Base-by-base conservation (phyloP, 2,888 invertebrate species). In the Anoplius nigerrimus region DNA sequence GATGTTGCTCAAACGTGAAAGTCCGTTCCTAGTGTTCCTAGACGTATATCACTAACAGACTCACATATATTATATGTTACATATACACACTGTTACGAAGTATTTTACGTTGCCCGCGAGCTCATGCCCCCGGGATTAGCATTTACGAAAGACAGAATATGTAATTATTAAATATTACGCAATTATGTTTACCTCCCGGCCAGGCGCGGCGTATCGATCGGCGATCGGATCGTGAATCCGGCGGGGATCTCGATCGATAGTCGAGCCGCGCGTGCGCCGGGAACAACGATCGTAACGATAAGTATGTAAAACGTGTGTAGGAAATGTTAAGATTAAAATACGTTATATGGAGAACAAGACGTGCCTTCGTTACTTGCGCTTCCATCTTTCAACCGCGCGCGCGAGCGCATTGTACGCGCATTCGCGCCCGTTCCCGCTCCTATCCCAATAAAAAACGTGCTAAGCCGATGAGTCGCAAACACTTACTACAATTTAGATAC, bases 11-110 rank as follows among this genome's bases (percentile, higher is more conserved):
- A 78, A 77, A 72, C 24, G 62, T 53, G 63, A n/a, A 72, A 74
- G 72, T 75, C 56, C 70, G 75, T 78, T 77, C 69, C 77, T 77
- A 77, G 46, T 72, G 70, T 77, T 75, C 71, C 75, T 76, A 70
- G 61, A 58, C 61, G 61, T 61, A 66, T 59, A 59, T 61, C n/a
- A 51, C 57, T 51, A 34, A 61, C n/a, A 51, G 20, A 42, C 18
- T 2, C 43, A 59, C 15, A 51, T 15, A 22, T 18, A 48, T 34
- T 5, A 34, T 34, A 34, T 34, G 8, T 34, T 6, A 34, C 34
- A 13, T 34, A 34, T 34, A 34, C 34, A 34, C 2, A 6, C 34
- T 65, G 18, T 60, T 51, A 43, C 52, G 46, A 42, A 56, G 43
- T 27, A 59, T 63, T 48, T 43, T 51, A 27, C 13, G 52, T 56